phyloP scores from a whole-genome alignment of 2,888 invertebrate genomes.

The Drosophila lacicola region DNA sequence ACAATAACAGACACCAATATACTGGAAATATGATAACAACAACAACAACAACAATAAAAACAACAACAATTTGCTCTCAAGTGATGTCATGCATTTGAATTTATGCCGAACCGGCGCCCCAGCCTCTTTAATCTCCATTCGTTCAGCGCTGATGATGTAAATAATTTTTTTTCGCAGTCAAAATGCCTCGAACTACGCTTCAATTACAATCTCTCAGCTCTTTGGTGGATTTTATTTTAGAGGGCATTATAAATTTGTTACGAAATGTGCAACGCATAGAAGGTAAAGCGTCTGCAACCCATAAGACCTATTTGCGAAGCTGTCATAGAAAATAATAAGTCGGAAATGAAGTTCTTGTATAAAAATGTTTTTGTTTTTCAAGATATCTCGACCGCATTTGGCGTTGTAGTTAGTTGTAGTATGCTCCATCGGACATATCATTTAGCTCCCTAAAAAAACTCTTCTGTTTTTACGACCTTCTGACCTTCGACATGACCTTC shows the following conservation, averaged over 20 bases:
- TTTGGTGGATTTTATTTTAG: background rate
- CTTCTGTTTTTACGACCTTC: no score
- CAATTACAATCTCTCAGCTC: slow-evolving; percentile 28
- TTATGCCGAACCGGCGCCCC: slow-evolving; percentile 51
- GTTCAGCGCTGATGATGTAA: slow-evolving; percentile 42
- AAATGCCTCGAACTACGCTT: slow-evolving; percentile 46
- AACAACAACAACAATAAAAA: background rate
- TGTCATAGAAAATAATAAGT: no score
- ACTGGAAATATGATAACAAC: slow-evolving; percentile 22
- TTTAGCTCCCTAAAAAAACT: no score
- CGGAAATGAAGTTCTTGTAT: no score
- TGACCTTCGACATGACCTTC: no score
- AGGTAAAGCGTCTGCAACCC: no score
- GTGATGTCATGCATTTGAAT: slow-evolving; percentile 73
- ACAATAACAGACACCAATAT: slow-evolving; percentile 40
- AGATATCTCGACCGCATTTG: no score
- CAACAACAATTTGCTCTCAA: slow-evolving; percentile 50
- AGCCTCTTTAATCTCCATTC: slow-evolving; percentile 51
- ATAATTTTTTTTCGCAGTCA: slow-evolving; percentile 26
- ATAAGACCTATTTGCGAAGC: no score
- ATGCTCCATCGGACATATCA: no score
- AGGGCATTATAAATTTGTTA: background rate
- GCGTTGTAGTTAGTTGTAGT: no score
- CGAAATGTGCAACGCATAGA: background rate
- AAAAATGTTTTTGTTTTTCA: no score